phyloP scores from a whole-genome alignment of 2,113 vertebrate species.

The Murina feae region DNA sequence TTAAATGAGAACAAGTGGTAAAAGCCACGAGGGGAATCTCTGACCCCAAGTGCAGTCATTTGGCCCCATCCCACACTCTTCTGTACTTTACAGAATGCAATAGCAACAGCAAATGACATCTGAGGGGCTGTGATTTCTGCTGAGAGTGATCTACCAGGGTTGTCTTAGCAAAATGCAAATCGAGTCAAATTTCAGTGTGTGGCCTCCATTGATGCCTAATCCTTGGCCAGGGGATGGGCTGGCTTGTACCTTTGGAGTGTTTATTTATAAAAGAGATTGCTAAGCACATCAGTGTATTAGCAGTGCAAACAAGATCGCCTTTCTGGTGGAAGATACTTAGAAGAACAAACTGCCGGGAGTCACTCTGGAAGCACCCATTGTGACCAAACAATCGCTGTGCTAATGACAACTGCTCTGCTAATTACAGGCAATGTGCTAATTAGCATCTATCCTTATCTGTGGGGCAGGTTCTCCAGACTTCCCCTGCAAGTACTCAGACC shows the following conservation, averaged over 20 bases:
- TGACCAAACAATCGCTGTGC: conserved; percentile 70
- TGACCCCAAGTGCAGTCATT: background rate
- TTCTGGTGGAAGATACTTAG: conserved; percentile 66
- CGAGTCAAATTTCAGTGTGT: background rate
- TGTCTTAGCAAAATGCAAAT: background rate
- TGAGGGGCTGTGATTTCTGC: background rate
- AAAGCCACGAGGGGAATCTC: background rate
- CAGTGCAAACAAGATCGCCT: conserved; percentile 57
- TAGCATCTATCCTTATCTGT: conserved; percentile 71
- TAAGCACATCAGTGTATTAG: conserved; percentile 54
- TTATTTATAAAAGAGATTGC: conserved; percentile 62
- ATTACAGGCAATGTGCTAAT: conserved; percentile 72
- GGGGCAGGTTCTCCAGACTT: conserved; percentile 46
- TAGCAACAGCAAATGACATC: background rate
- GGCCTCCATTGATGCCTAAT: conserved; percentile 35
- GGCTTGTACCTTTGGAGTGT: conserved; percentile 37
- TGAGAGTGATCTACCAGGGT: background rate
- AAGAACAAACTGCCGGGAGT: conserved; percentile 70
- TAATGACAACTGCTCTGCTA: conserved; percentile 73
- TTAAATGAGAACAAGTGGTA: background rate
- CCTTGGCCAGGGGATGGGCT: conserved; percentile 46
- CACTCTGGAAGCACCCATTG: conserved; percentile 69
- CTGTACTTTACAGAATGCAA: background rate
- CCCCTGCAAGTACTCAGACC: conserved; percentile 29
- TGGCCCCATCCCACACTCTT: background rate